Evolutionary conservation across 2,888 invertebrate genomes (phyloP).

Genomic region (Drosophila rellima): DNA sequence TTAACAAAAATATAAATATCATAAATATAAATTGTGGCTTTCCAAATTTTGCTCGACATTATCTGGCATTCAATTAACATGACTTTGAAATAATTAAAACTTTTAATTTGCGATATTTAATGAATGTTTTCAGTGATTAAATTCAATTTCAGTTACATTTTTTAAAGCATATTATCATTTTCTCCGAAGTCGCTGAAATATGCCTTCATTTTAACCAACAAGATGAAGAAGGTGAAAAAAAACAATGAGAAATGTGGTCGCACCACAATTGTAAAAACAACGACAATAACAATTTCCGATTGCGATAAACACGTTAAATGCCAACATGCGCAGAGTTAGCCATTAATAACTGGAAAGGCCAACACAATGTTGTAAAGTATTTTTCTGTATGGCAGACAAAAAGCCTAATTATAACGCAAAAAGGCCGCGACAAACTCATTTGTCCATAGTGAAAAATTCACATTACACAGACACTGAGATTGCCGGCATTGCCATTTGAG

Average conservation of each 20-base stretch:
- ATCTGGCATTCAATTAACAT: constrained; percentile 3
- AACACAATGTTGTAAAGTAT: constrained; percentile 73
- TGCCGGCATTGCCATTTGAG: constrained; percentile 64
- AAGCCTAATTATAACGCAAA: constrained; percentile 67
- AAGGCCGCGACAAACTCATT: constrained; percentile 80
- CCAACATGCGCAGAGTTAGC: constrained; percentile 75
- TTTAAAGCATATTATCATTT: constrained; percentile 26
- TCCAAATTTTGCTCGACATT: neutral
- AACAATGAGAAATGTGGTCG: constrained; percentile 32
- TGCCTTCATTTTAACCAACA: constrained; percentile 18
- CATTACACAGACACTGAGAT: constrained; percentile 64
- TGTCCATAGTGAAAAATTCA: constrained; percentile 81
- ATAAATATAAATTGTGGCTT: neutral
- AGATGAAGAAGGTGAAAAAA: constrained; percentile 8
- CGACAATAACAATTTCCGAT: constrained; percentile 46
- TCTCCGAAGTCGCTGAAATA: constrained; percentile 32
- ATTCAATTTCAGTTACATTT: constrained; percentile 26
- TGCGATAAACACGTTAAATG: constrained; percentile 68
- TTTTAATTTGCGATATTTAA: constrained; percentile 13
- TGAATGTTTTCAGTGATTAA: constrained; percentile 22
- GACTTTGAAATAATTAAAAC: constrained; percentile 9
- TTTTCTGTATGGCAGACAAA: constrained; percentile 56
- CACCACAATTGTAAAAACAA: constrained; percentile 15
- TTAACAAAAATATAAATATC: too few relatives aligned
- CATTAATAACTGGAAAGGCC: constrained; percentile 78